Evolutionary conservation across 2,113 vertebrate species (phyloP), one percentile per base, ranked within the genome.

Genomic region (Pongo pygmaeus): DNA sequence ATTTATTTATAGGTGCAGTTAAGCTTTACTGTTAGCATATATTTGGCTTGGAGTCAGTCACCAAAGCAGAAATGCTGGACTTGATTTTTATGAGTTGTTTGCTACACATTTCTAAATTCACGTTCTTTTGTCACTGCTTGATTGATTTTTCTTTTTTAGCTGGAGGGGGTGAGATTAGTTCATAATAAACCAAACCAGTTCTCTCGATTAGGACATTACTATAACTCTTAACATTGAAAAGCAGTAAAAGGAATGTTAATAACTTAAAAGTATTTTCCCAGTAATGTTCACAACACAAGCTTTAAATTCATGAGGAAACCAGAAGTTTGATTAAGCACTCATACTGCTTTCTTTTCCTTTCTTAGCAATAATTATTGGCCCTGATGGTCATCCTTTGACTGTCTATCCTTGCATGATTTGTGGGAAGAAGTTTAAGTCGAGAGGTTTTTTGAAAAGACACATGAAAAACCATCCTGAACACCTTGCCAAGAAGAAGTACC

Each of bases 371-470:
- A 99, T 99, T 97, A 99, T 99, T 55, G 99, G 99, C 57, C 99
- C 99, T 0, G 99, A 99, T 35, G 99, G 99, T 94, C 99, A 99
- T 97, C 99, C 99, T 0, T 98, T 99, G 98, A 99, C 99, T 0
- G 99, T 99, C 86, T 99, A 99, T 96, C 99, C 99, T 93, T 99
- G 99, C 98, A 99, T 99, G 99, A 99, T 99, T 81, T 99, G 99
- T 79, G 99, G 99, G 43, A 99, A 99, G 98, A 99, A 99, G 97
- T 99, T 99, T 98, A 99, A 99, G 97, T 99, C 99, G 5, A 98
- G 99, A 94, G 99, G 99, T 67, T 99, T 99, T 98, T 98, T 99
- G 89, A 99, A 99, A 98, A 99, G 99, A 78, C 99, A 99, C 97
- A 99, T 99, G 97, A 99, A 99, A 98, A 99, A 99, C 98, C 99